These are phyloP conservation scores for Galeopterus variegatus DNA, from an alignment of 2,113 vertebrate species.

Conservation along the genomic window DNA sequence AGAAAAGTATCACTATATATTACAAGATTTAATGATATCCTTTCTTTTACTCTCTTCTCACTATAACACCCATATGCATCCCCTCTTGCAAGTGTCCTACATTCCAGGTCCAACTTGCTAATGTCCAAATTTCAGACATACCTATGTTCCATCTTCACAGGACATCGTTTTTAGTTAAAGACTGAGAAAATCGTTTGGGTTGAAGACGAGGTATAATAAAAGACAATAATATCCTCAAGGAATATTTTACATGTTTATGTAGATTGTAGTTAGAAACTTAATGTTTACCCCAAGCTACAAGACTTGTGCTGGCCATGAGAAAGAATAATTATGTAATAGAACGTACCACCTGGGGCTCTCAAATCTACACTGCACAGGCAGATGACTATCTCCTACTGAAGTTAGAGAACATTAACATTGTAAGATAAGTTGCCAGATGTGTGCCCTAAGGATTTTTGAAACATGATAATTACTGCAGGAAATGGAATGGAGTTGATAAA, in stretches of 20 bases:
- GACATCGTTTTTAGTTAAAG: not conserved
- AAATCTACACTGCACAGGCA: not conserved
- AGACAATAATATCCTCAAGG: not conserved
- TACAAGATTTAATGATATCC: not conserved
- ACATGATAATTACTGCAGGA: not conserved
- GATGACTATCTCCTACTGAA: not conserved
- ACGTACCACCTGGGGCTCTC: not conserved
- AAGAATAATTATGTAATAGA: not conserved
- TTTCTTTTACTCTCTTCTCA: not conserved
- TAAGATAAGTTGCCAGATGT: not conserved
- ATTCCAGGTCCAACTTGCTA: not conserved
- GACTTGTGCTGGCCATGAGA: not conserved
- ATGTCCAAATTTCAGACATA: conserved; percentile 6
- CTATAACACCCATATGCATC: not conserved
- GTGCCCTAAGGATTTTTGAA: not conserved
- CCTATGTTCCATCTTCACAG: not conserved
- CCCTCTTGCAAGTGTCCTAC: not conserved
- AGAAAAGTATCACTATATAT: not conserved
- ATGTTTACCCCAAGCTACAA: not conserved
- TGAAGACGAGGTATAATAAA: conserved; percentile 6
- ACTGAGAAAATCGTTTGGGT: conserved; percentile 19
- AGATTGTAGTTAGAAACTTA: conserved; percentile 8
- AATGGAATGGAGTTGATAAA: not conserved
- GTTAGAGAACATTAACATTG: not conserved
- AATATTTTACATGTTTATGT: conserved; percentile 55